Percentiles rank a stretch among this genome's conserved stretches.
Evolutionary conservation across 2,113 vertebrate species (phyloP).

Genomic region (Mustela nigripes): DNA sequence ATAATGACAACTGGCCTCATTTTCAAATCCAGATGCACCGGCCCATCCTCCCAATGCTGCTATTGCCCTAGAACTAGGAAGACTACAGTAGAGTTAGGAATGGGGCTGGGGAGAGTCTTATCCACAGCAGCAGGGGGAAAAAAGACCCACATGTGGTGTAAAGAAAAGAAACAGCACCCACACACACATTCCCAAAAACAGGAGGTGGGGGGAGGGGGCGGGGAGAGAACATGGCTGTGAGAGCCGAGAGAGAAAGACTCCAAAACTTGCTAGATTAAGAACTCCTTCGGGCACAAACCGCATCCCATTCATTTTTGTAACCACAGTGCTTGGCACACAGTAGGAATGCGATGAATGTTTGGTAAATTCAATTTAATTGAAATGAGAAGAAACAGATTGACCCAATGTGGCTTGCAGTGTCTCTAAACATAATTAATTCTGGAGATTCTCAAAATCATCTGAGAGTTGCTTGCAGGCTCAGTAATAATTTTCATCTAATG

Average conservation of each 20-base stretch:
- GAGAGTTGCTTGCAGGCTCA: slow-evolving; percentile 66
- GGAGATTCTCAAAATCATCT: slow-evolving; percentile 72
- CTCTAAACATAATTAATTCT: slow-evolving; percentile 75
- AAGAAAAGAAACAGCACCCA: not conserved
- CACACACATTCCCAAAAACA: not conserved
- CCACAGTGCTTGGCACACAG: slow-evolving; percentile 66
- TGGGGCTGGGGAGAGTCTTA: not conserved
- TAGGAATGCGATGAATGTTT: slow-evolving; percentile 72
- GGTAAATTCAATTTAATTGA: slow-evolving; percentile 71
- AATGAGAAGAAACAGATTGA: slow-evolving; percentile 75
- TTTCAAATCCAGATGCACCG: not conserved
- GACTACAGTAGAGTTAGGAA: not conserved
- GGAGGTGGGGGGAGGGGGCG: fast-evolving
- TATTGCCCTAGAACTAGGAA: not conserved
- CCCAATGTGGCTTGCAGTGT: slow-evolving; percentile 50
- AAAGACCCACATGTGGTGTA: not conserved
- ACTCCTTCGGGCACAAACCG: slow-evolving; percentile 23
- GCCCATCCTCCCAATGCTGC: not conserved
- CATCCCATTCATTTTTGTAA: slow-evolving; percentile 59
- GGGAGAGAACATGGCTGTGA: not conserved
- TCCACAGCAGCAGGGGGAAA: not conserved
- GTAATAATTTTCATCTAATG: slow-evolving; percentile 71
- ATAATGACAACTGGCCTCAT: not conserved
- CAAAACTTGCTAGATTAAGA: not conserved
- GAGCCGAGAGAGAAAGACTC: not conserved